Conservation (phyloP, 1,140 invertebrate genomes). For the Philopotamus ludificatus region DNA sequence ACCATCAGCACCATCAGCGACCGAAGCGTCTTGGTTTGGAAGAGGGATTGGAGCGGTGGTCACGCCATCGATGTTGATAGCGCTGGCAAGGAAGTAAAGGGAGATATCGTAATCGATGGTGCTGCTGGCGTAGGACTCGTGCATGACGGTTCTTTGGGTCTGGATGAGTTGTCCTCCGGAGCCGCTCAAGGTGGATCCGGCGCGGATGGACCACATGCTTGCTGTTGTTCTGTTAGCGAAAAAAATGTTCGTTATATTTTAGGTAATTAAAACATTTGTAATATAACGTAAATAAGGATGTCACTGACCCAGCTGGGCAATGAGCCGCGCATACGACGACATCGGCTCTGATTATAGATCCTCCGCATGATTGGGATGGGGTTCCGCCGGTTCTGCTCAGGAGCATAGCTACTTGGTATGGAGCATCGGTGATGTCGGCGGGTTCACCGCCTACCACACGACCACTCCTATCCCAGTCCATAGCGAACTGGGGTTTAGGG, state of each 20-base stretch:
- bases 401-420: constrained; percentile 38
- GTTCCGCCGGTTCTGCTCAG: constrained; percentile 6
- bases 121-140: neutral
- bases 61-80: neutral
- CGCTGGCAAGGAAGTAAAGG: neutral
- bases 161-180: neutral
- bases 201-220: neutral
- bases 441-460: constrained; percentile 29
- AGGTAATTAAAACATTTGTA: neutral
- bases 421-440: constrained; percentile 34
- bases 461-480: constrained; percentile 20
- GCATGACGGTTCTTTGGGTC: neutral
- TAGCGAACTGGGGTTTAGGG: constrained; percentile 11
- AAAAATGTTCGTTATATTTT: neutral
- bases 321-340: constrained; percentile 6
- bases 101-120: constrained; percentile 16
- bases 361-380: constrained; percentile 9
- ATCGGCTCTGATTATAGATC: constrained; percentile 7
- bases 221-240: constrained; percentile 3
- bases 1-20: neutral
- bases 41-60: neutral
- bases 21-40: neutral
- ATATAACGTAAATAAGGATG: neutral
- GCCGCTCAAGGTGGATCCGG: neutral
- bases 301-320: constrained; percentile 6